A percentile compares a stretch with the other conserved stretches of the same genome.
These are phyloP conservation scores for Cinclus mexicanus DNA, from an alignment of 2,113 vertebrate species.

Conservation along the genomic window DNA sequence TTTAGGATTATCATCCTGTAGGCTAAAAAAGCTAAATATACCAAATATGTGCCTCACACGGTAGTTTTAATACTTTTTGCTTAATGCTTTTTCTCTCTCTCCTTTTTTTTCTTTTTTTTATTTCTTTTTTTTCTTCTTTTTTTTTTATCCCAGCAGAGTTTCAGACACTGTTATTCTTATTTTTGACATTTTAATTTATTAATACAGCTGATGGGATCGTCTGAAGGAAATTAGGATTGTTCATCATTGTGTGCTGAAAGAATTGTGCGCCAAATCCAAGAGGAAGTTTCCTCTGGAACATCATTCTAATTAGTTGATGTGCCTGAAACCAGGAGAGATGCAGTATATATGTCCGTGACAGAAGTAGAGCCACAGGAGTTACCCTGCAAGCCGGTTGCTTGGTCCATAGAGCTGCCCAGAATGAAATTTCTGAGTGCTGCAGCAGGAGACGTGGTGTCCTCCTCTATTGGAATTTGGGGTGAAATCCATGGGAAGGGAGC, in stretches of 20 bases:
- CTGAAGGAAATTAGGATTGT: conserved; percentile 5
- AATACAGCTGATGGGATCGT: neutral
- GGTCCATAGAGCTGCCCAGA: rapidly evolving
- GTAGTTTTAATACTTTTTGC: neutral
- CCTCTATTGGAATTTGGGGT: rapidly evolving
- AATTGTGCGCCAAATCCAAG: neutral
- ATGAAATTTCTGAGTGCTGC: neutral
- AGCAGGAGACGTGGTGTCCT: rapidly evolving
- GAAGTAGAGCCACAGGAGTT: neutral
- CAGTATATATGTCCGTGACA: rapidly evolving
- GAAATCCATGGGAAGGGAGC: neutral
- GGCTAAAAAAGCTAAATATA: conserved; percentile 35
- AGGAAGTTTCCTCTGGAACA: neutral
- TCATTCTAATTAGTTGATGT: neutral
- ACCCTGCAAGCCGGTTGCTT: neutral
- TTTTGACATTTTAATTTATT: neutral
- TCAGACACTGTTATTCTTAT: neutral
- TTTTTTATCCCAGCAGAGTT: neutral
- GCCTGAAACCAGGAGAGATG: neutral
- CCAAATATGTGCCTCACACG: neutral
- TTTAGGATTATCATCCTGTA: neutral
- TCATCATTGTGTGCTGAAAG: neutral
- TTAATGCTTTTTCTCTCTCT: neutral
- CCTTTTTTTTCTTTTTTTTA: neutral
- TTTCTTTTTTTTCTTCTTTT: neutral